Conservation (phyloP, 2,888 invertebrate genomes). For the Ophioninae sp. region DNA sequence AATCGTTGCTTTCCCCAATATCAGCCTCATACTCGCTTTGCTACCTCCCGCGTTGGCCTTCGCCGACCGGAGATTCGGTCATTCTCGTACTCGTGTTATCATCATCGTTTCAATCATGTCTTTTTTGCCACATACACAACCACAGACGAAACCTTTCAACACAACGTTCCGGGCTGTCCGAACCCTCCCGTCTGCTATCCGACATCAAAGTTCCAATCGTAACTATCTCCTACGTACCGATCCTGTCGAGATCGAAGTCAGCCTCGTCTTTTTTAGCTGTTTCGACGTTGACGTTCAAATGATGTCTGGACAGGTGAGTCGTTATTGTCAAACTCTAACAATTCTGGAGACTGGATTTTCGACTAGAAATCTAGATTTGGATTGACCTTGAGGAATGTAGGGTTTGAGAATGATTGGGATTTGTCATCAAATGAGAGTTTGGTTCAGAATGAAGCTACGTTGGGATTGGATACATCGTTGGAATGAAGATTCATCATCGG, state of each 20-base stretch:
- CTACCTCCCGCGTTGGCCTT: conserved; percentile 66
- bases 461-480: no score
- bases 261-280: background rate
- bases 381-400: no score
- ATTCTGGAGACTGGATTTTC: no score
- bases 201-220: conserved; percentile 61
- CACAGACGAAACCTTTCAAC: conserved; percentile 57
- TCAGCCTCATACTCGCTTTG: conserved; percentile 50
- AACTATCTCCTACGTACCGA: background rate
- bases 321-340: no score
- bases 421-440: no score
- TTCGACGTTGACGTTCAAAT: no score
- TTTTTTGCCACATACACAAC: conserved; percentile 61
- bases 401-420: no score
- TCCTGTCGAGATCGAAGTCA: conserved; percentile 31
- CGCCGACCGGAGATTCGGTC: conserved; percentile 55
- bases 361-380: no score
- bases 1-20: conserved; percentile 51
- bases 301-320: no score
- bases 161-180: conserved; percentile 57
- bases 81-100: conserved; percentile 67
- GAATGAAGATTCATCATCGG: no score
- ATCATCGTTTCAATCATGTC: conserved; percentile 70
- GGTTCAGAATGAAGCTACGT: no score
- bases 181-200: conserved; percentile 27